These are phyloP conservation scores for Plagodis pulveraria DNA, from an alignment of 2,888 invertebrate species.

Conservation along the genomic window DNA sequence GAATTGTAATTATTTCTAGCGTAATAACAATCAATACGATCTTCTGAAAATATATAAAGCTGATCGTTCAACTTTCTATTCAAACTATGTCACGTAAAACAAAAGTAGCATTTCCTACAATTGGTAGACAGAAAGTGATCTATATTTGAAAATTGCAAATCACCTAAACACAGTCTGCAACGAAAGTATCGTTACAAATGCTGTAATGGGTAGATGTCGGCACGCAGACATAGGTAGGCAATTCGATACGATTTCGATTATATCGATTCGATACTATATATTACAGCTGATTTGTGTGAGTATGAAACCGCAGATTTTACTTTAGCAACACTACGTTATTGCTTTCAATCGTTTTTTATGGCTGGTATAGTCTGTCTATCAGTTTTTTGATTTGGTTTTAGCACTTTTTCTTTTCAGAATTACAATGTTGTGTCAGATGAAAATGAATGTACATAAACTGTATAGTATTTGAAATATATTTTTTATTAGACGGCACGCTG, in stretches of 20 bases:
- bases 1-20: no score
- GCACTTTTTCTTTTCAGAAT: not conserved
- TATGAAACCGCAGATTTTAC: slow-evolving; percentile 16
- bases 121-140: slow-evolving; percentile 21
- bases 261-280: slow-evolving; percentile 26
- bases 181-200: slow-evolving; percentile 39
- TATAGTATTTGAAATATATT: no score
- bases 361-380: not conserved
- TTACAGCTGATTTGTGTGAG: slow-evolving; percentile 1
- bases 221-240: slow-evolving; percentile 33
- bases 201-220: slow-evolving; percentile 27
- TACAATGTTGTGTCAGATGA: no score
- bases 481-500: no score
- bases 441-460: no score
- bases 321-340: slow-evolving; percentile 10
- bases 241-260: slow-evolving; percentile 29
- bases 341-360: slow-evolving; percentile 7
- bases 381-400: slow-evolving; percentile 1
- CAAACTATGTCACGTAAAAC: slow-evolving; percentile 10
- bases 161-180: slow-evolving; percentile 24
- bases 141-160: slow-evolving; percentile 27
- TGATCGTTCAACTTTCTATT: no score
- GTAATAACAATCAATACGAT: no score
- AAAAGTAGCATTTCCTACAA: slow-evolving; percentile 26
- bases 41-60: no score